phyloP scores from a whole-genome alignment of 2,888 invertebrate species.

The Dynastes maya region DNA sequence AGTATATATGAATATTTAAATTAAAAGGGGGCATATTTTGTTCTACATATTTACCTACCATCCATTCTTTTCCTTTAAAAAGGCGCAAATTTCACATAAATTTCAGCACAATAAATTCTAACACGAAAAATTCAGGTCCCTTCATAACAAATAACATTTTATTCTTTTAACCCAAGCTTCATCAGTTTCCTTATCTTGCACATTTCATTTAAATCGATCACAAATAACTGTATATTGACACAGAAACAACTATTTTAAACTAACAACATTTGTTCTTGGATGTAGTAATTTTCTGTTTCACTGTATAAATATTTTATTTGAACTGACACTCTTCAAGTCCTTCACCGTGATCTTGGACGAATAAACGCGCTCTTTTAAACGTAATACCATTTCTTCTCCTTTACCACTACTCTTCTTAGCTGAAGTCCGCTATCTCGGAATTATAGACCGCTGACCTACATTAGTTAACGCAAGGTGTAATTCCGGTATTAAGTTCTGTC shows the following conservation, averaged over 20 bases:
- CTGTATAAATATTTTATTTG: no score
- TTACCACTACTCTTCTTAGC: neutral
- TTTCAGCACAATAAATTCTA: conserved; percentile 60
- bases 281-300: no score
- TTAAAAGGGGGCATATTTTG: no score
- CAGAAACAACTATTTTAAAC: neutral
- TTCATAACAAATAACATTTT: conserved; percentile 59
- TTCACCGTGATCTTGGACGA: conserved; percentile 38
- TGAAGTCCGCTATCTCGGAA: neutral
- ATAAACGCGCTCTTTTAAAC: neutral
- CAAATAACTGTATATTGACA: conserved; percentile 30
- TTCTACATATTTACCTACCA: conserved; percentile 1
- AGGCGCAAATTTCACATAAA: conserved; percentile 50
- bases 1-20: no score
- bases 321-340: neutral
- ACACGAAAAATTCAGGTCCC: conserved; percentile 58
- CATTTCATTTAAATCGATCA: conserved; percentile 19
- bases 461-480: neutral
- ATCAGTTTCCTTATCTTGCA: neutral
- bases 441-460: conserved; percentile 1
- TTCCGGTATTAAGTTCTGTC: neutral
- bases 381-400: neutral
- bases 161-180: conserved; percentile 52
- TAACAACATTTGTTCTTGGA: no score
- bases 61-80: neutral